Conservation (phyloP, 2,797 vertebrate species). For the Periophthalmus magnuspinnatus region DNA sequence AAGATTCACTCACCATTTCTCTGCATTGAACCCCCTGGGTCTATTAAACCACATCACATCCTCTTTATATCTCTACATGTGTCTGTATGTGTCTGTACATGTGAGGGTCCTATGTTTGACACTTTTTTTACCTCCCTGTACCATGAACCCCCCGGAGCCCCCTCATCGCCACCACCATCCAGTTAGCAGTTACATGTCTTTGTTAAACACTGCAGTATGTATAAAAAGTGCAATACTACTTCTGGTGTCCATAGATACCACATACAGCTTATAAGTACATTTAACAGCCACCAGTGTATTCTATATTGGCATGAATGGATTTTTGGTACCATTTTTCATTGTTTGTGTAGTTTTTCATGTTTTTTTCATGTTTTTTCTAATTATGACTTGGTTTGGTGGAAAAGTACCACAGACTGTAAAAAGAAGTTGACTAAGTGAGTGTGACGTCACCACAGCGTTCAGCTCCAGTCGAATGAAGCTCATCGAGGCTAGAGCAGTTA, state of each 20-base stretch:
- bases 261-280: not conserved
- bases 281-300: not conserved
- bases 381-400: too few species aligned
- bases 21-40: constrained; percentile 63
- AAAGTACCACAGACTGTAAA: too few species aligned
- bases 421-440: too few species aligned
- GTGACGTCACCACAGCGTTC: too few species aligned
- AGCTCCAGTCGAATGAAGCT: too few species aligned
- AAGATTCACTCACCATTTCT: constrained; percentile 78
- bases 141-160: constrained; percentile 34
- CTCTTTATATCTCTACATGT: constrained; percentile 4
- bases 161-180: constrained; percentile 20
- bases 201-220: constrained; percentile 23
- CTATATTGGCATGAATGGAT: constrained; percentile 5
- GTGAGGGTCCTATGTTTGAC: constrained; percentile 32
- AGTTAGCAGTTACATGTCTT: constrained; percentile 28
- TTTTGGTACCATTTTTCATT: not conserved
- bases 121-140: constrained; percentile 55
- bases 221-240: constrained; percentile 26
- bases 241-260: constrained; percentile 24
- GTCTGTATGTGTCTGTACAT: constrained; percentile 21
- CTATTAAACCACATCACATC: constrained; percentile 54
- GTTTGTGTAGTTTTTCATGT: too few species aligned
- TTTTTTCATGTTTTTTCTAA: too few species aligned
- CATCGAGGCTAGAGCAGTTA: too few species aligned